These are phyloP conservation scores for Drosophila ercepeae DNA, from an alignment of 1,140 invertebrate genomes.

Conservation along the genomic window DNA sequence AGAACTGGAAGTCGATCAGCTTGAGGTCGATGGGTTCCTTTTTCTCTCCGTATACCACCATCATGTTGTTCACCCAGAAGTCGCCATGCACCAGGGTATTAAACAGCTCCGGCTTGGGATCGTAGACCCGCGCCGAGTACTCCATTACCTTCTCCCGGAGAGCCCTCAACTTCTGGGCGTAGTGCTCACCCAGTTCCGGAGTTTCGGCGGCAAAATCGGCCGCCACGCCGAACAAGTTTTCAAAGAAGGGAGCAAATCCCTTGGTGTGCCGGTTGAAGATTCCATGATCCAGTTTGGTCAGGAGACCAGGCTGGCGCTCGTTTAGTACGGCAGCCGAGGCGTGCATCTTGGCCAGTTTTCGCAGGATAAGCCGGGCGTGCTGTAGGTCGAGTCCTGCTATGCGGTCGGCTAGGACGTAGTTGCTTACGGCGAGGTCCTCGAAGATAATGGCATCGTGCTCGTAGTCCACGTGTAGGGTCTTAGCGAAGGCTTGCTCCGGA, in stretches of 20 bases:
- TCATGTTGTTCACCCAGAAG: conserved; percentile 88
- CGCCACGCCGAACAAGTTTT: conserved; percentile 35
- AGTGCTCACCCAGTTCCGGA: conserved; percentile 47
- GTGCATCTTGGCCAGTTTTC: conserved; percentile 86
- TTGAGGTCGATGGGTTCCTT: conserved; percentile 84
- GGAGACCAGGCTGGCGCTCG: conserved; percentile 50
- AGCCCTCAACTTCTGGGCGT: conserved; percentile 47
- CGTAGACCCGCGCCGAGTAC: conserved; percentile 54
- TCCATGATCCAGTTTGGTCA: conserved; percentile 65
- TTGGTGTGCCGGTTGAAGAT: conserved; percentile 70
- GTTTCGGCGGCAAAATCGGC: conserved; percentile 40
- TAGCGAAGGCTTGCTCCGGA: conserved; percentile 70
- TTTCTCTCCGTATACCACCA: conserved; percentile 84
- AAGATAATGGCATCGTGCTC: conserved; percentile 81
- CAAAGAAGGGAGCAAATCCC: conserved; percentile 57
- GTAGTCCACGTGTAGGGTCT: conserved; percentile 73
- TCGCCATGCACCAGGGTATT: conserved; percentile 88
- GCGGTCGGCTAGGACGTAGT: conserved; percentile 85
- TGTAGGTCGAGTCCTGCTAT: conserved; percentile 84
- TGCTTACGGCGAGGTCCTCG: conserved; percentile 85
- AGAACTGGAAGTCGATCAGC: conserved; percentile 79
- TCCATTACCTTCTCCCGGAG: conserved; percentile 63
- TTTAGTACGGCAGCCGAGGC: conserved; percentile 83
- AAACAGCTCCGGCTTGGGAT: conserved; percentile 84
- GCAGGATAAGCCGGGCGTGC: conserved; percentile 84